Evolutionary conservation across 92 coral and sea anemone species (phyloP), one percentile per base, ranked within the genome.

Genomic region (Meandrina meandrites): DNA sequence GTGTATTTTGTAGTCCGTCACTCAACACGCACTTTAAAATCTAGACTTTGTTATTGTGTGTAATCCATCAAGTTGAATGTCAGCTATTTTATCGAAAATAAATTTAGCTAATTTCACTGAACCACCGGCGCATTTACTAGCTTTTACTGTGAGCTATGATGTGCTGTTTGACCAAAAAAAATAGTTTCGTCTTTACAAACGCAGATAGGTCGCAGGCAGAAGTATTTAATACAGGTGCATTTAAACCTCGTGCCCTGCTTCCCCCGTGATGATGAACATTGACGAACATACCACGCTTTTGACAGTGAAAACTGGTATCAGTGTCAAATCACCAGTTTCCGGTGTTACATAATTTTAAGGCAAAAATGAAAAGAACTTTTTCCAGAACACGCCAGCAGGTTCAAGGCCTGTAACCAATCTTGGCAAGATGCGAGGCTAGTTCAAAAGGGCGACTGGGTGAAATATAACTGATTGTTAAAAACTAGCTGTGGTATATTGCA

Each of bases 381-480:
- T 73, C 78, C 78, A 73, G 53, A 24, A 36, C 78, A 73, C 78
- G 53, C 47, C 36, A 37, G 78, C 76, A 73, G 78, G 53, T 73
- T 71, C 21, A 60, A 60, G 67, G 67, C 67, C 15, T 22, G 15
- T 60, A 12, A 71, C 47, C 36, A 31, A 71, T 28, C 36, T 71
- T 4, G 16, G 32, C 36, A 31, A 71, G 22, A 71, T 32, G 47
- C 47, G 1, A 71, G 76, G 21, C 35, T 7, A 36, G 78, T 73
- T 73, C 78, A 73, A 12, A 73, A 18, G 48, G 51, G 78, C 27
- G 28, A 36, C 21, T 73, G 78, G 42, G 15, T 73, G 51, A 73
- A 73, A 73, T 17, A 40, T 36, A 27, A 35, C 51, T 73, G 40
- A n/a, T n/a, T n/a, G n/a, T n/a, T n/a, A n/a, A n/a, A n/a, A n/a